Base-by-base conservation (phyloP, 2,797 vertebrate genomes). In the Tachyglossus aculeatus region DNA sequence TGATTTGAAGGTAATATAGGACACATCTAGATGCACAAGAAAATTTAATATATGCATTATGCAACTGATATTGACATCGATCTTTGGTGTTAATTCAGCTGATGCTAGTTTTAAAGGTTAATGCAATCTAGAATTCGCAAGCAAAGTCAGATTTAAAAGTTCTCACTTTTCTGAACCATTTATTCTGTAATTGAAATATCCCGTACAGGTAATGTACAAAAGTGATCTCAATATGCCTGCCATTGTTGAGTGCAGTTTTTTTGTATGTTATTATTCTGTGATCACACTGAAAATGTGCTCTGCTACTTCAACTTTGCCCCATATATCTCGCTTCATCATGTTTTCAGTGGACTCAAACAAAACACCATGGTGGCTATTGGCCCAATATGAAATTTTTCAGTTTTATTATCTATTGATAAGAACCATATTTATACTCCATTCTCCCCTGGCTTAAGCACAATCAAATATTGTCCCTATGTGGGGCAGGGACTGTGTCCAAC, bases 1-100 rank as follows among this genome's bases (percentile, higher is more conserved):
- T 74, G 71, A 83, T 83, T 77, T 71, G 58, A 70, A 78, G 43
- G 27, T 52, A 71, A 34, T 78, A 48, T 38, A 40, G 9, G 54
- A 34, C 29, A 64, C 12, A 45, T 59, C 43, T 66, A 67, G 1
- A 21, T 50, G 51, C 47, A 64, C 85, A 79, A 41, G 39, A 44
- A 31, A 74, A 38, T 45, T 37, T 47, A 81, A 14, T 74, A 21
- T 21, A 0, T 36, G 67, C 12, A 65, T 68, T 33, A 54, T 43
- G 34, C 60, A 74, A 55, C 9, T 19, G 9, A 3, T 32, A 77
- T 56, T 77, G 65, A n/a, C 67, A 68, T 81, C 74, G 78, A 83
- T 57, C 27, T 79, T 9, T 37, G 24, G 45, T 1, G 66, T 74
- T 19, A 66, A 64, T 80, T 81, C 74, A 59, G 22, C 60, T 66